Evolutionary conservation across 2,113 vertebrate species (phyloP), one percentile per base, ranked within the genome.

Genomic region (Loxodonta africana): DNA sequence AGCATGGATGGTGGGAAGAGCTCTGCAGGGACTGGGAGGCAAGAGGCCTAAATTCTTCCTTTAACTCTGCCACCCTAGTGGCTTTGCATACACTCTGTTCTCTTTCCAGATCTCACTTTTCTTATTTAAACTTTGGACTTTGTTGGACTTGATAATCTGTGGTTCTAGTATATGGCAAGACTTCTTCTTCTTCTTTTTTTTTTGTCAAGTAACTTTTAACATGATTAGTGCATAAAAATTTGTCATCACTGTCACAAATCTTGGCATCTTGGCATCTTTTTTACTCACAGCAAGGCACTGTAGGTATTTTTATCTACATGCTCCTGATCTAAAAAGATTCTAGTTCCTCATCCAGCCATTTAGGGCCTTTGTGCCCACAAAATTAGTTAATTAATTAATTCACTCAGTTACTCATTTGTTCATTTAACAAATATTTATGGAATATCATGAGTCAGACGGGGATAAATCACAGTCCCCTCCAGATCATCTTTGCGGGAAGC

Each of bases 231-330:
- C 77, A 57, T 83, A 81, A 26, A 67, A 62, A 74, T 77, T 88
- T 77, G 96, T 92, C 91, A 83, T 97, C 65, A 92, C 26, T 88
- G 80, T 95, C 74, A 74, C 48, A 90, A 96, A 95, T 11, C 44
- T 92, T 91, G 97, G 48, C 77, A 21, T 74, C 83, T 94, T 69
- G 18, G 37, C 37, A 23, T 41, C 74, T 78, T 96, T 83, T 51
- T 97, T 91, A 90, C 96, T 97, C 76, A 37, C 65, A 77, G 94
- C 85, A 18, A 77, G 88, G 78, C 30, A 48, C 74, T 33, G 8
- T 33, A 73, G 51, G 41, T 98, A 97, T 98, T 98, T 98, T 98
- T 97, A 95, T 98, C 95, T 71, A 73, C 83, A 90, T 76, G 46
- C 77, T 9, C 84, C 18, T 0, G 93, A 88, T 96, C 97, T 96